A percentile compares a stretch with the other conserved stretches of the same genome.
Evolutionary conservation across 2,113 vertebrate species (phyloP).

Genomic region (Danio rerio): GRCz12tu NC_133181.1:45873001-45873500

Average conservation of each 20-base stretch:
- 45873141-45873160: slow-evolving; percentile 63
- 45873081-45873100: slow-evolving; percentile 53
- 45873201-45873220: slow-evolving; percentile 55
- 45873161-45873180: slow-evolving; percentile 60
- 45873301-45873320: too few species aligned
- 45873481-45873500: too few species aligned
- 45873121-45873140: slow-evolving; percentile 63
- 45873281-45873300: too few species aligned
- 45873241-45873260: neutral
- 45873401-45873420: too few species aligned
- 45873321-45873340: too few species aligned
- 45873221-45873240: neutral
- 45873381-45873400: too few species aligned
- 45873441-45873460: too few species aligned
- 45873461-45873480: too few species aligned
- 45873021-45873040: slow-evolving; percentile 50
- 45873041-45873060: slow-evolving; percentile 60
- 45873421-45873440: too few species aligned
- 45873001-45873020: slow-evolving; percentile 61
- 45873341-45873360: too few species aligned
- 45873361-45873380: too few species aligned
- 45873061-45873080: slow-evolving; percentile 60
- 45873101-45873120: slow-evolving; percentile 35
- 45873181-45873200: slow-evolving; percentile 58
- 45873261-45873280: neutral